Base-by-base conservation (phyloP, 2,113 vertebrate genomes). In the Ictidomys tridecemlineatus region DNA sequence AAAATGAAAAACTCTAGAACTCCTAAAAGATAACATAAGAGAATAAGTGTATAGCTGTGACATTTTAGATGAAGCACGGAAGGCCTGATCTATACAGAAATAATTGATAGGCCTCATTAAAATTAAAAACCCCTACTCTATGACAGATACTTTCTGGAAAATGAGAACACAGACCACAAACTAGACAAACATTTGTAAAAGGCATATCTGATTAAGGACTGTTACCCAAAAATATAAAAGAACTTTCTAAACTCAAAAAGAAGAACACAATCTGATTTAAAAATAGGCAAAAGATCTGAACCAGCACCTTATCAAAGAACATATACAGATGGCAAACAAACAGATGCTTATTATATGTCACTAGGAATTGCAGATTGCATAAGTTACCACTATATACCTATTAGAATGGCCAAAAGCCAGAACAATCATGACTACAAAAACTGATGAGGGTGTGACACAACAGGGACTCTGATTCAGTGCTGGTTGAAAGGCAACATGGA, bases 161-260 rank as follows among this genome's bases (percentile, higher is more conserved):
- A 39, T 22, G 61, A 56, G 24, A 65, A 65, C 79, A n/a, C 56
- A 83, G 2, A 5, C 39, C 42, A 79, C 42, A 67, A 8, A 76
- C 37, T 42, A 63, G 12, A 56, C 32, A 58, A 48, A 16, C 65
- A 61, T 53, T 93, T 82, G 1, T 7, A 53, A 63, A 63, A 86
- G 48, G 42, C 32, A 45, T 63, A 37, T 76, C 69, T 95, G 74
- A 95, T 86, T 63, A 90, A 95, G 42, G 12, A 69, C 58, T 76
- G 30, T 91, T 74, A 45, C 7, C 22, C 10, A 74, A 69, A 85
- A 90, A 61, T 11, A 61, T 32, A 39, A 70, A 4, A 45, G 74
- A 78, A 58, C 28, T 72, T 78, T 92, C 48, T 67, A 94, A 94
- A 28, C 34, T 89, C 89, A 88, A 39, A 58, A 89, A 11, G 80